Evolutionary conservation across 2,113 vertebrate genomes (phyloP).

Genomic region (Bos indicus): DNA sequence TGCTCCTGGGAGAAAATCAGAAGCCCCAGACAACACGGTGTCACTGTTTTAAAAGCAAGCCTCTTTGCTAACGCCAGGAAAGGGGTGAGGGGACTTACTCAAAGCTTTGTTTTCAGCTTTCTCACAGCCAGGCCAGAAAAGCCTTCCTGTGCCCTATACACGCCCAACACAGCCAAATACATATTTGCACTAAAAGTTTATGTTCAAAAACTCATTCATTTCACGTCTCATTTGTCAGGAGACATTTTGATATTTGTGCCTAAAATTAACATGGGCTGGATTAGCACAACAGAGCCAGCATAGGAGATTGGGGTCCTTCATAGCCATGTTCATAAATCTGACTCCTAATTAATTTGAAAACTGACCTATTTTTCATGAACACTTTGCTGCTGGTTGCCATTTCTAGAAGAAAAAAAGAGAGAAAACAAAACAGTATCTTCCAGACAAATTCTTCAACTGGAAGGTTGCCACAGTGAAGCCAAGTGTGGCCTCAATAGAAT

Average conservation of each 20-base stretch:
- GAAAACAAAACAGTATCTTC: background rate
- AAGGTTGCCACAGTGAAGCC: background rate
- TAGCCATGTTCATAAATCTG: background rate
- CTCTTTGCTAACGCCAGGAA: background rate
- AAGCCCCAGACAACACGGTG: background rate
- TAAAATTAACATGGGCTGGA: slow-evolving; percentile 33
- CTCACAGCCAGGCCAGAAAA: background rate
- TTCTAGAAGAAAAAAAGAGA: background rate
- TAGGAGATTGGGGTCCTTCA: background rate
- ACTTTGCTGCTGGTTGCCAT: slow-evolving; percentile 12
- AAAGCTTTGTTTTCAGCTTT: background rate
- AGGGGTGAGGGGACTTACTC: accelerated
- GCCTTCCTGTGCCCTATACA: background rate
- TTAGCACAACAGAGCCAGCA: background rate
- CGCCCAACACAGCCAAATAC: background rate
- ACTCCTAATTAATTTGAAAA: background rate
- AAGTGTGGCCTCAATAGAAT: background rate
- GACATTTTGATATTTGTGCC: slow-evolving; percentile 42
- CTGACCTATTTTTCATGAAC: slow-evolving; percentile 27
- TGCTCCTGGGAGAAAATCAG: background rate
- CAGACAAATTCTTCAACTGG: background rate
- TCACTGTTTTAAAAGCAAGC: background rate
- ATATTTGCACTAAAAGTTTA: slow-evolving; percentile 29
- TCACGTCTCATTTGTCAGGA: slow-evolving; percentile 40
- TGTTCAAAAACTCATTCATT: slow-evolving; percentile 36